Percentiles rank a stretch among this genome's conserved stretches.
Evolutionary conservation across 2,888 invertebrate species (phyloP).

Genomic region (Tolmerus cingulatus): DNA sequence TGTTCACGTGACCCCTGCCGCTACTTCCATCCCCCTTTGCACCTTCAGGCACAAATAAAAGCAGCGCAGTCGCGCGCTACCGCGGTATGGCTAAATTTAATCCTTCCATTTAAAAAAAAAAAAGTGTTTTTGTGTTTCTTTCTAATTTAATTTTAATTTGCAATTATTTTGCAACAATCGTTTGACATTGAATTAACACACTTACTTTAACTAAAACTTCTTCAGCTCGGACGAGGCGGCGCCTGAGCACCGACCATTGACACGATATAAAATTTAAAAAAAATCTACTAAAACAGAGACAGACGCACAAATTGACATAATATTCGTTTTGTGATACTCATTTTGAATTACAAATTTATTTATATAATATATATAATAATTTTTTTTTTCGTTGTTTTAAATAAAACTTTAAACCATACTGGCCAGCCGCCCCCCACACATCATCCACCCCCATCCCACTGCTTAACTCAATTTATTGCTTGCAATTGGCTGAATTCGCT

Average conservation of each 20-base stretch:
- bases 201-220: constrained; percentile 1
- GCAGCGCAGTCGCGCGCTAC: constrained; percentile 93
- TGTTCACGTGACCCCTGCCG: constrained; percentile 99
- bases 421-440: neutral
- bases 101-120: constrained; percentile 26
- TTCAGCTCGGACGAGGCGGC: neutral
- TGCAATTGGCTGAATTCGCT: constrained; percentile 36
- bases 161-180: neutral
- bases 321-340: neutral
- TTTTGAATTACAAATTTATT: neutral
- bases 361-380: too few relatives aligned
- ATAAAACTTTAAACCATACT: neutral
- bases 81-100: constrained; percentile 73
- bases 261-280: neutral
- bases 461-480: constrained; percentile 17
- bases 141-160: constrained; percentile 1
- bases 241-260: neutral
- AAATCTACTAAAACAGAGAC: neutral
- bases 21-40: constrained; percentile 99
- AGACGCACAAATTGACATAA: neutral
- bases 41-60: constrained; percentile 99
- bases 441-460: neutral
- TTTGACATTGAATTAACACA: constrained; percentile 14
- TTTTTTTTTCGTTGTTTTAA: too few relatives aligned
- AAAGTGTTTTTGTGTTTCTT: constrained; percentile 21